phyloP scores from a whole-genome alignment of 1,140 invertebrate genomes.

The Dinothrombium tinctorium region DNA sequence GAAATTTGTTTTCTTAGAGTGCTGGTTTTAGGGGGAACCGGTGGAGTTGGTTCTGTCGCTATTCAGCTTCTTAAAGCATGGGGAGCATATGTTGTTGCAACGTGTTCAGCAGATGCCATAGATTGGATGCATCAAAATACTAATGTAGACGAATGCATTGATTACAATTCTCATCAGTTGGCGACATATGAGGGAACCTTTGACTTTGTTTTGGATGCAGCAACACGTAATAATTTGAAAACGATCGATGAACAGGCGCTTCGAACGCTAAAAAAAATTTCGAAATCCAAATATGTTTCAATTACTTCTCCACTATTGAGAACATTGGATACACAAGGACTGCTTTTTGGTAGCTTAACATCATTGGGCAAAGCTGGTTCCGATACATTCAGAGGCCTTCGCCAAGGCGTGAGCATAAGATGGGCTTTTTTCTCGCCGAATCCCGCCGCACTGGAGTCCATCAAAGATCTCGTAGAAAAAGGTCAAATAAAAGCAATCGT shows the following conservation, averaged over 20 bases:
- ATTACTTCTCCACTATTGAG: slow-evolving; percentile 52
- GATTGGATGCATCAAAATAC: slow-evolving; percentile 33
- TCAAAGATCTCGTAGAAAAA: slow-evolving; percentile 32
- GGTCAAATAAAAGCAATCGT: slow-evolving; percentile 35
- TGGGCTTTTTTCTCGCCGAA: slow-evolving; percentile 58
- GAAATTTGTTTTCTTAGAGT: too few relatives aligned
- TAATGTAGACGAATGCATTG: slow-evolving; percentile 46
- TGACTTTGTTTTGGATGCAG: slow-evolving; percentile 11
- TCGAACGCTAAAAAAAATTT: slow-evolving; percentile 32
- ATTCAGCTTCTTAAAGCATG: slow-evolving; percentile 57
- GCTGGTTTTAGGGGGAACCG: slow-evolving; percentile 62
- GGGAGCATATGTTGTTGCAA: slow-evolving; percentile 41
- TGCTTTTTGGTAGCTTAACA: slow-evolving; percentile 24
- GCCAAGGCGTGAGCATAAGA: slow-evolving; percentile 33
- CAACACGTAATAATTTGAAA: not conserved
- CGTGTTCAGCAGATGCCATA: slow-evolving; percentile 47
- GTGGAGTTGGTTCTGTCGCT: slow-evolving; percentile 61
- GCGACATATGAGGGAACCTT: slow-evolving; percentile 22
- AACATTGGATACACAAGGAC: slow-evolving; percentile 50
- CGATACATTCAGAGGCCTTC: slow-evolving; percentile 17
- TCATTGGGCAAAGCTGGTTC: slow-evolving; percentile 17
- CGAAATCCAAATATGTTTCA: slow-evolving; percentile 52
- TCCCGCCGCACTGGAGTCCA: slow-evolving; percentile 24
- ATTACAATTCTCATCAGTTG: slow-evolving; percentile 36
- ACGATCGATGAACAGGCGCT: slow-evolving; percentile 24